Percentiles rank a stretch among this genome's conserved stretches.
phyloP scores from a whole-genome alignment of 1,140 invertebrate species.

The Drosophila simulans region DNA sequence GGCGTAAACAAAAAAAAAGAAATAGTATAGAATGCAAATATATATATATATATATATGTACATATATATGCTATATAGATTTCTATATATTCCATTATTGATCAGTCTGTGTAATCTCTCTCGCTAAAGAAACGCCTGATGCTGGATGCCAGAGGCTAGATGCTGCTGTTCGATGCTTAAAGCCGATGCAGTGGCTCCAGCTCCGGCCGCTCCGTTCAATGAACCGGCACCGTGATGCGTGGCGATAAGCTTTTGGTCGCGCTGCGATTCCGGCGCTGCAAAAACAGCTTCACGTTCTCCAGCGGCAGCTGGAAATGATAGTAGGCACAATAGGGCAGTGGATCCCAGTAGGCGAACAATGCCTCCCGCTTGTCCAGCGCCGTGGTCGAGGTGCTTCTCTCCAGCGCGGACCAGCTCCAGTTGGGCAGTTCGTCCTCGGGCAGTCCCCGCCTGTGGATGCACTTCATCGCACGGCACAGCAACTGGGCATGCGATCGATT shows the following conservation, averaged over 20 bases:
- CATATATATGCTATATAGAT: slow-evolving; percentile 31
- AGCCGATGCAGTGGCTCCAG: slow-evolving; percentile 38
- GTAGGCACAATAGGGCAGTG: slow-evolving; percentile 92
- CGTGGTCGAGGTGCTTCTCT: slow-evolving; percentile 66
- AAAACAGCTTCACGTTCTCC: slow-evolving; percentile 85
- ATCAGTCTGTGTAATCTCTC: slow-evolving; percentile 78
- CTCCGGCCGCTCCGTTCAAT: slow-evolving; percentile 63
- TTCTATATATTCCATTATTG: slow-evolving; percentile 49
- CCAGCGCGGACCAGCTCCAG: slow-evolving; percentile 73
- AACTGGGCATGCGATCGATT: slow-evolving; percentile 88
- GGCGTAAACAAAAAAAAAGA: slow-evolving; percentile 71
- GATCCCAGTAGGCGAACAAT: slow-evolving; percentile 92
- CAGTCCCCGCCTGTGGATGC: slow-evolving; percentile 84
- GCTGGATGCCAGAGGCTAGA: neutral
- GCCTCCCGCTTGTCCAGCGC: slow-evolving; percentile 90
- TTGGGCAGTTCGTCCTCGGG: slow-evolving; percentile 83
- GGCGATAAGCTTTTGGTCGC: slow-evolving; percentile 80
- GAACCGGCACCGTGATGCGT: slow-evolving; percentile 78
- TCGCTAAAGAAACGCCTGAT: slow-evolving; percentile 25
- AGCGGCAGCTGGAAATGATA: slow-evolving; percentile 92
- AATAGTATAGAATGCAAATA: slow-evolving; percentile 38
- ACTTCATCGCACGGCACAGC: slow-evolving; percentile 85
- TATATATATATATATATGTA: slow-evolving; percentile 29
- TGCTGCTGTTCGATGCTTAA: neutral
- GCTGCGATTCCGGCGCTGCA: slow-evolving; percentile 75